Evolutionary conservation across 2,888 invertebrate species (phyloP), one percentile per base, ranked within the genome.

Genomic region (Pachymerium ferrugineum): DNA sequence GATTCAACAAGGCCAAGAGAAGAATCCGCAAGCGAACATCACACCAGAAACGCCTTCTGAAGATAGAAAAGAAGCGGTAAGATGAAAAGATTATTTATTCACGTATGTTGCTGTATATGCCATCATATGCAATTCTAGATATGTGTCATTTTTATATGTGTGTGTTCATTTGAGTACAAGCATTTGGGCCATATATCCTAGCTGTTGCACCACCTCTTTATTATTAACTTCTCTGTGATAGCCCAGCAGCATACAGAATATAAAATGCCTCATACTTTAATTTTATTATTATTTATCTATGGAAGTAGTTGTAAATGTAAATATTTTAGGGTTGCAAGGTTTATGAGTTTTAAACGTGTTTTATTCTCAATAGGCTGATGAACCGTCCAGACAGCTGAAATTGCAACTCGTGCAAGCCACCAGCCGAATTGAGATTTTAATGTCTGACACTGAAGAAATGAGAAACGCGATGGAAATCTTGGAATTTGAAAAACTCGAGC

Each of bases 381-480:
- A n/a, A n/a, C n/a, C n/a, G n/a, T n/a, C n/a, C n/a, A n/a, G 54
- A 8, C 54, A 54, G 22, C 28, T 54, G 14, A 54, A 54, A 6
- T 10, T 54, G 25, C 54, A 54, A n/a, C n/a, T 71, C n/a, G 1
- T 71, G 6, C 28, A 35, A 33, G 22, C 38, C 1, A 38, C 16
- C 33, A 71, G 38, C 19, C 33, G 35, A 25, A 38, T 71, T n/a
- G 71, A 71, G 22, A 71, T 28, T 28, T 33, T 71, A 19, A 71
- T 35, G 33, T 28, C 28, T 16, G 71, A 71, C 28, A 12, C 35
- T 3, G 71, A 71, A 16, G 71, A 71, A 19, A 35, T 71, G 38
- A 71, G 35, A 71, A 35, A 71, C 6, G 71, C 71, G 16, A 71
- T 71, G 71, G 71, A 71, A 16, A 71, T 35, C 22, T 38, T 71